Percentiles rank a stretch among this genome's conserved stretches.
Conservation (phyloP, 2,888 invertebrate genomes). For the Drosophila mettleri region DNA sequence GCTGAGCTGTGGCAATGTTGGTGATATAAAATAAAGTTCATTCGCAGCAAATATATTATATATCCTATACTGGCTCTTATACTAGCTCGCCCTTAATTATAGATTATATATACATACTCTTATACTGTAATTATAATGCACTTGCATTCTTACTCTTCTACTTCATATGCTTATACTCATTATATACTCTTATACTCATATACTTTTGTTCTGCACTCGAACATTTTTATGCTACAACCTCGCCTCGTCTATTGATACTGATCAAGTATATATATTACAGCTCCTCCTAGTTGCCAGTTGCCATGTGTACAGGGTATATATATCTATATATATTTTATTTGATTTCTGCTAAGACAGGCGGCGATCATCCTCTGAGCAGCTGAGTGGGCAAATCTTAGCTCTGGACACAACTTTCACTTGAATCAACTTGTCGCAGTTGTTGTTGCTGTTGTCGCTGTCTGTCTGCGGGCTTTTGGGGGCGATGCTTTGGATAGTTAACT, state of each 20-base stretch:
- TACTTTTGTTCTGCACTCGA: too few species aligned
- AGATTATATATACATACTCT: not conserved
- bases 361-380: slow-evolving; percentile 29
- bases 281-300: not conserved
- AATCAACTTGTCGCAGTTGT: slow-evolving; percentile 51
- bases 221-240: too few species aligned
- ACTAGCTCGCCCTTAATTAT: not conserved
- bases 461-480: slow-evolving; percentile 28
- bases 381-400: slow-evolving; percentile 25
- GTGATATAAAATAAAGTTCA: too few species aligned
- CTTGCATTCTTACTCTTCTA: not conserved
- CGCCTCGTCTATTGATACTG: not conserved
- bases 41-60: not conserved
- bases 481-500: slow-evolving; percentile 37
- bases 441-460: not conserved
- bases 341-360: not conserved
- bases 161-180: not conserved
- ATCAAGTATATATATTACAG: not conserved
- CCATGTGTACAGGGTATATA: not conserved
- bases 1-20: too few species aligned
- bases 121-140: too few species aligned
- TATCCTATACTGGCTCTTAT: too few species aligned
- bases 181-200: not conserved
- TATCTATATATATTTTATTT: not conserved
- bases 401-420: slow-evolving; percentile 69